Conservation (phyloP, 2,113 vertebrate species). For the Poecilia latipinna region DNA sequence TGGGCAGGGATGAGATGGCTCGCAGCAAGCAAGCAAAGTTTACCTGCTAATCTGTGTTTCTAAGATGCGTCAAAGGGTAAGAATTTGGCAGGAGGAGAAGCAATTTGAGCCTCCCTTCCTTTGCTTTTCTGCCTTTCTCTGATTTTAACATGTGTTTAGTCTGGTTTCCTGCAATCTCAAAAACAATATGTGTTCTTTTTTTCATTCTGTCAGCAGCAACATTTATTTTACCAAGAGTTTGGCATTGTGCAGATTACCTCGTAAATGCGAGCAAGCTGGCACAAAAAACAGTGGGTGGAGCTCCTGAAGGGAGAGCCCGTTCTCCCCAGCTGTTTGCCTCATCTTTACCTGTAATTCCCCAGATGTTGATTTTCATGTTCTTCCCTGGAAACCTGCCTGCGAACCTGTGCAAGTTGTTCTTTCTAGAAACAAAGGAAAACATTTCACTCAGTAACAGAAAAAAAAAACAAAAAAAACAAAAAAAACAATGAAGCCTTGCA, state of each 20-base stretch:
- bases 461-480: slow-evolving; percentile 9
- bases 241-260: slow-evolving; percentile 47
- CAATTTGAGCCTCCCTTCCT: slow-evolving; percentile 4
- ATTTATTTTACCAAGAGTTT: slow-evolving; percentile 50
- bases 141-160: slow-evolving; percentile 18
- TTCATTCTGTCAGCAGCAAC: slow-evolving; percentile 27
- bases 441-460: slow-evolving; percentile 1
- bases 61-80: slow-evolving; percentile 20
- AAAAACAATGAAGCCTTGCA: slow-evolving; percentile 36
- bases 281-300: slow-evolving; percentile 25
- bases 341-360: slow-evolving; percentile 95
- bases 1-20: not conserved
- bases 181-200: slow-evolving; percentile 23
- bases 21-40: slow-evolving; percentile 18
- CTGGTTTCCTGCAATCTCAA: not conserved
- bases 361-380: slow-evolving; percentile 95
- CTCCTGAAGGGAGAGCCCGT: slow-evolving; percentile 2
- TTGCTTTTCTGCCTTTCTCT: slow-evolving; percentile 3
- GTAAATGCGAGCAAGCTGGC: slow-evolving; percentile 48
- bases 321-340: slow-evolving; percentile 11
- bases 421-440: slow-evolving; percentile 83
- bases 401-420: slow-evolving; percentile 93
- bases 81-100: not conserved
- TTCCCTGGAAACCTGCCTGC: slow-evolving; percentile 94
- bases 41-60: slow-evolving; percentile 19